A percentile compares a stretch with the other conserved stretches of the same genome.
phyloP scores from a whole-genome alignment of 2,888 invertebrate genomes.

The Tinea trinotella region DNA sequence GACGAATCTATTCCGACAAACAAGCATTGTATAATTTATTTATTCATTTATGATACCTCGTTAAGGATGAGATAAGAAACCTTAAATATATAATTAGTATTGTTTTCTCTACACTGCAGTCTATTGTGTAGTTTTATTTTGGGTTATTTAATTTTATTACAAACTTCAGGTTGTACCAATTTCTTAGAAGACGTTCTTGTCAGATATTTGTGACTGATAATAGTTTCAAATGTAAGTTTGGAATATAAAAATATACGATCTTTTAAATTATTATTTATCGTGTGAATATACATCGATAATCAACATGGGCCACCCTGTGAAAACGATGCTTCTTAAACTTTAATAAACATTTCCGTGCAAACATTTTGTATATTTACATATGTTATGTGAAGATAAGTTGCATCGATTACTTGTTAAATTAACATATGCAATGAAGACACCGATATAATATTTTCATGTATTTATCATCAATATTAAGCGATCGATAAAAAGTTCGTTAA shows the following conservation, averaged over 20 bases:
- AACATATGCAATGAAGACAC: conserved; percentile 14
- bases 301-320: neutral
- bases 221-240: no score
- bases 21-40: conserved; percentile 46
- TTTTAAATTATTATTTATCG: neutral
- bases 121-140: conserved; percentile 3
- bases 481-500: conserved; percentile 24
- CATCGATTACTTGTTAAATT: conserved; percentile 13
- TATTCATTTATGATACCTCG: conserved; percentile 61
- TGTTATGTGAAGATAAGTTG: conserved; percentile 12
- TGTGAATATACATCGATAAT: neutral
- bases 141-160: conserved; percentile 5
- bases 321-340: neutral
- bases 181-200: neutral
- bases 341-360: neutral
- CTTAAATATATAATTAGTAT: conserved; percentile 66
- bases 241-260: no score
- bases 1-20: conserved; percentile 38
- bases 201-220: neutral
- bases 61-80: conserved; percentile 55
- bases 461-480: conserved; percentile 17
- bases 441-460: conserved; percentile 12
- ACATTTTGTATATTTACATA: conserved; percentile 11
- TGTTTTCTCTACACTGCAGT: conserved; percentile 34
- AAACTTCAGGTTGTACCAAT: neutral